Conservation (phyloP, 2,888 invertebrate genomes). For the Drosophila imparisetae region DNA sequence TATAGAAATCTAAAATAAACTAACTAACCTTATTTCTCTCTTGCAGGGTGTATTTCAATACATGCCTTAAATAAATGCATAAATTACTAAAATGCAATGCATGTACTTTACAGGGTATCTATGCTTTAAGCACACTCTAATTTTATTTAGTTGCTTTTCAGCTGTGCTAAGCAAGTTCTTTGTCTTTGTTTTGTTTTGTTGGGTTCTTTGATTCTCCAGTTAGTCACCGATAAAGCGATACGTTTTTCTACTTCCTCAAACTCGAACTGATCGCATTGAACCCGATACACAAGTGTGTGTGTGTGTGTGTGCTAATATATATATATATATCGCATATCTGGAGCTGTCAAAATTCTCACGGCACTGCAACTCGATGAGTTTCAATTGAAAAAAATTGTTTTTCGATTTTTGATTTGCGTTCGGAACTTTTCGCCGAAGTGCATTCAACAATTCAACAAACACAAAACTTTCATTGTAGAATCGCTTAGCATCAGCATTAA, state of each 20-base stretch:
- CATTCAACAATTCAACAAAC: conserved; percentile 25
- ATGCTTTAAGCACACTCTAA: neutral
- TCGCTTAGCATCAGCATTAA: conserved; percentile 64
- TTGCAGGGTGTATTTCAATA: neutral
- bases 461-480: conserved; percentile 63
- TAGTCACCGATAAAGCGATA: conserved; percentile 57
- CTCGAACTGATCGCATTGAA: conserved; percentile 67
- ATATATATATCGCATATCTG: conserved; percentile 48
- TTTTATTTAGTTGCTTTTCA: conserved; percentile 7
- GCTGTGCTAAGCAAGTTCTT: conserved; percentile 34
- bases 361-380: conserved; percentile 58
- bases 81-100: too few species aligned
- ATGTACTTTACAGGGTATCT: conserved; percentile 4
- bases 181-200: conserved; percentile 4
- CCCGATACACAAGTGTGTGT: conserved; percentile 35
- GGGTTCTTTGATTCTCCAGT: conserved; percentile 17
- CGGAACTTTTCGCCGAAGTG: conserved; percentile 62
- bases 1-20: neutral
- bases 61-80: neutral
- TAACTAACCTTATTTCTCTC: too few species aligned
- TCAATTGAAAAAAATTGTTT: conserved; percentile 58
- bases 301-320: too few species aligned
- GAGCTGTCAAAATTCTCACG: conserved; percentile 63
- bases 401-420: neutral
- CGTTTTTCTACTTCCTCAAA: conserved; percentile 69